Evolutionary conservation across 1,140 invertebrate genomes (phyloP), one percentile per base, ranked within the genome.

Genomic region (Medauroidea extradentata): DNA sequence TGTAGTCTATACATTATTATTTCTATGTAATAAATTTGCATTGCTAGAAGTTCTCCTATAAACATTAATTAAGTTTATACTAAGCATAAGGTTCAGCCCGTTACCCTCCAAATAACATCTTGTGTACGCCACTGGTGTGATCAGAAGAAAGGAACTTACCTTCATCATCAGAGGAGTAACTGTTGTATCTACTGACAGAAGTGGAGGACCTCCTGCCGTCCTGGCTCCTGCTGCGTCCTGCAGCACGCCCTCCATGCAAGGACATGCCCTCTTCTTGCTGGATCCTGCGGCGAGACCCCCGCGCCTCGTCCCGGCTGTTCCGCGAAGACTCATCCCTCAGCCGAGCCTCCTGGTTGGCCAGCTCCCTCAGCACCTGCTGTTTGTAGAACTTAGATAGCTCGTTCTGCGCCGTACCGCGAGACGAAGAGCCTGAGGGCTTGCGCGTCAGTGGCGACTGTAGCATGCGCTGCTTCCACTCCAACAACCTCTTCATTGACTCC

Each of bases 401-500:
- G 43, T 71, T 75, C 53, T 75, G 75, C 2, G 67, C 67, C 0
- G 65, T 68, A 21, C 76, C 62, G 64, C 80, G 57, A 73, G 67
- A 72, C 56, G 75, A 65, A 59, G 83, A 67, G 3, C 70, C 72
- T 0, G 83, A 83, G 43, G 85, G 83, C 74, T 93, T 93, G 54
- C 89, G 81, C 18, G 90, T 92, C 54, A 94, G 71, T 13, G 92
- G 91, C 18, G 89, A 91, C 71, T 93, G 91, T 60, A 94, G 75
- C 92, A 94, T 94, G 67, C 91, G 80, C 74, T 94, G 91, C 72
- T 94, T 94, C 92, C 92, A 94, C 75, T 94, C 91, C 11, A 94
- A 74, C 58, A 94, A 73, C 13, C 92, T 80, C 75, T 91, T 93
- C 90, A 94, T 93, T 4, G 91, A 93, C 75, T 94, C 91, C 78